A percentile compares a stretch with the other conserved stretches of the same genome.
Conservation (phyloP, 2,888 invertebrate species). For the Cinara cedri region DNA sequence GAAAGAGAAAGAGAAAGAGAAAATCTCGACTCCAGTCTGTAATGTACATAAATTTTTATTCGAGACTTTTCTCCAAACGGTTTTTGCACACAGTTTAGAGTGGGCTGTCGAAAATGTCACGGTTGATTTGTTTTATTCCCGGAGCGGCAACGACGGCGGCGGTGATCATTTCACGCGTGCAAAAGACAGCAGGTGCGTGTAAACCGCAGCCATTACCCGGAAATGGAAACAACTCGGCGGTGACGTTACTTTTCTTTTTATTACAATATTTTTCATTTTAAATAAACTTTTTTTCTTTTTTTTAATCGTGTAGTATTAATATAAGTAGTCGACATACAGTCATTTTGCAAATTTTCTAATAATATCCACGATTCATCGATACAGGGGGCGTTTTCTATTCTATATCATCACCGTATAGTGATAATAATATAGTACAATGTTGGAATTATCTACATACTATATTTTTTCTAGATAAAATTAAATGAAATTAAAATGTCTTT, state of each 20-base stretch:
- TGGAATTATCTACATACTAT: no score
- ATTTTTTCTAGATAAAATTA: no score
- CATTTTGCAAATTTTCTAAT: no score
- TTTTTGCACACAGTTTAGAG: background rate
- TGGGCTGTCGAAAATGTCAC: slow-evolving; percentile 20
- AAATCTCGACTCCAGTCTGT: background rate
- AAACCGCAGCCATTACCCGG: slow-evolving; percentile 23
- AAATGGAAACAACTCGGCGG: slow-evolving; percentile 33
- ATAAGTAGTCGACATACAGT: no score
- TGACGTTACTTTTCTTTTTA: slow-evolving; percentile 25
- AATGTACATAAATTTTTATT: slow-evolving; percentile 9
- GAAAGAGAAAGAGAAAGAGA: background rate
- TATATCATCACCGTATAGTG: no score
- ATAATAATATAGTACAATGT: no score
- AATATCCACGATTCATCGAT: no score
- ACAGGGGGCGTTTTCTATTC: no score
- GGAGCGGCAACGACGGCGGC: background rate
- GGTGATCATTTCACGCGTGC: slow-evolving; percentile 24
- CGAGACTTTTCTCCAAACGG: background rate
- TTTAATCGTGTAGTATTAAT: no score
- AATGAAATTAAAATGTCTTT: no score
- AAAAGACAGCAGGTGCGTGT: slow-evolving; percentile 45
- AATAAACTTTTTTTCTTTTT: background rate
- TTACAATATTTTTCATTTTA: slow-evolving; percentile 4
- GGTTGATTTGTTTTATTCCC: slow-evolving; percentile 28